These are phyloP conservation scores for Bostrychus sinensis DNA, from an alignment of 2,113 vertebrate species.

Conservation along the genomic window DNA sequence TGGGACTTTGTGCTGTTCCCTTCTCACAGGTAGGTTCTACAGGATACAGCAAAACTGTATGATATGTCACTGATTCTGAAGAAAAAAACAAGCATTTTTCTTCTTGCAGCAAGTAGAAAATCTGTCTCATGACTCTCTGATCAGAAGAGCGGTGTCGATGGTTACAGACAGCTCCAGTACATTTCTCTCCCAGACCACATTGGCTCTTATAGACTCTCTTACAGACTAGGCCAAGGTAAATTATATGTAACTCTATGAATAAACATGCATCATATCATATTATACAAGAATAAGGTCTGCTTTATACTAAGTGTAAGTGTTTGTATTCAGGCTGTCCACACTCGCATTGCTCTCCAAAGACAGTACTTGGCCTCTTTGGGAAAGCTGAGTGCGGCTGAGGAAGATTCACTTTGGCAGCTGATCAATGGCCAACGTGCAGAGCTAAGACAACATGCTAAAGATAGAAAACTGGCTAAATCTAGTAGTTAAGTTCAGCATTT, in stretches of 20 bases:
- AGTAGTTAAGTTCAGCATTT: neutral
- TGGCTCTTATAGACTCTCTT: conserved; percentile 76
- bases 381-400: conserved; percentile 73
- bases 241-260: neutral
- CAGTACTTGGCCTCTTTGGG: conserved; percentile 74
- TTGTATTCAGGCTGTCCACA: conserved; percentile 74
- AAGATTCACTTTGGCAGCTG: conserved; percentile 73
- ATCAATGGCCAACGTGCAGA: conserved; percentile 75
- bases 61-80: neutral
- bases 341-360: conserved; percentile 77
- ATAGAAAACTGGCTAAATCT: neutral
- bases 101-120: conserved; percentile 64
- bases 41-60: neutral
- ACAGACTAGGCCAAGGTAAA: conserved; percentile 75
- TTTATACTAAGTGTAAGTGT: conserved; percentile 9
- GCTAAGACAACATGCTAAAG: conserved; percentile 47
- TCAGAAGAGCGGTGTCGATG: conserved; percentile 76
- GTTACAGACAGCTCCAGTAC: conserved; percentile 78
- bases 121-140: conserved; percentile 77
- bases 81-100: neutral
- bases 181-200: conserved; percentile 79
- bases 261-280: neutral
- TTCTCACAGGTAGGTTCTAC: conserved; percentile 65
- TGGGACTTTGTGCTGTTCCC: conserved; percentile 53
- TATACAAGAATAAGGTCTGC: neutral